These are phyloP conservation scores for Choristoneura fumiferana DNA, from an alignment of 1,140 invertebrate genomes.

Conservation along the genomic window DNA sequence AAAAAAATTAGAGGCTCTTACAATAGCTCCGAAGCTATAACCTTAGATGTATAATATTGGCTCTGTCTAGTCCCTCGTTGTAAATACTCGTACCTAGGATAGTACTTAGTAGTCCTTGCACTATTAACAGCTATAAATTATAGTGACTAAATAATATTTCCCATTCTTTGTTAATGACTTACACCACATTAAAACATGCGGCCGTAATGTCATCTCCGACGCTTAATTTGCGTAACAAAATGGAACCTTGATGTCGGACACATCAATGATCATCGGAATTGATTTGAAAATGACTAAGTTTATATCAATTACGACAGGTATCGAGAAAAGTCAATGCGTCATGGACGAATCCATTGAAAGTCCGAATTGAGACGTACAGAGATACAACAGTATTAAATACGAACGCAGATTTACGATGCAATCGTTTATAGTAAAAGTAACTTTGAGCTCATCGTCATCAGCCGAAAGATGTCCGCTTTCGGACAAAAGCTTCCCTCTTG, in stretches of 20 bases:
- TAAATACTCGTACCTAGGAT: no score
- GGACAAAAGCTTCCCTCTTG: no score
- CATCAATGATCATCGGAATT: neutral
- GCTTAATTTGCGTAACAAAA: constrained; percentile 3
- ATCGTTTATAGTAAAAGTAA: neutral
- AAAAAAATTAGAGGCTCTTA: no score
- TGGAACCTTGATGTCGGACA: neutral
- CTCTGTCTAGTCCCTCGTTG: no score
- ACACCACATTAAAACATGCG: constrained; percentile 2
- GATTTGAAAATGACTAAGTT: constrained; percentile 17
- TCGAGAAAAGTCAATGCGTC: constrained; percentile 1
- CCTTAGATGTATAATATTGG: no score
- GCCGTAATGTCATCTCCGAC: neutral
- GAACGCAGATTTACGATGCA: neutral
- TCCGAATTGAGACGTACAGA: neutral
- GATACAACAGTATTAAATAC: no score
- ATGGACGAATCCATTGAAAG: neutral
- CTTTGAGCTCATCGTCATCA: no score
- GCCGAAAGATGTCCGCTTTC: no score
- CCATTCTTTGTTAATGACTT: neutral
- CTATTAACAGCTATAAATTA: no score
- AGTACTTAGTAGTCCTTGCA: no score
- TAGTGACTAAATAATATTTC: no score
- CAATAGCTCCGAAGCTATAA: no score
- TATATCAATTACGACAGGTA: constrained; percentile 16